Evolutionary conservation across 2,888 invertebrate genomes (phyloP).

Genomic region (Lasioglossum morio): DNA sequence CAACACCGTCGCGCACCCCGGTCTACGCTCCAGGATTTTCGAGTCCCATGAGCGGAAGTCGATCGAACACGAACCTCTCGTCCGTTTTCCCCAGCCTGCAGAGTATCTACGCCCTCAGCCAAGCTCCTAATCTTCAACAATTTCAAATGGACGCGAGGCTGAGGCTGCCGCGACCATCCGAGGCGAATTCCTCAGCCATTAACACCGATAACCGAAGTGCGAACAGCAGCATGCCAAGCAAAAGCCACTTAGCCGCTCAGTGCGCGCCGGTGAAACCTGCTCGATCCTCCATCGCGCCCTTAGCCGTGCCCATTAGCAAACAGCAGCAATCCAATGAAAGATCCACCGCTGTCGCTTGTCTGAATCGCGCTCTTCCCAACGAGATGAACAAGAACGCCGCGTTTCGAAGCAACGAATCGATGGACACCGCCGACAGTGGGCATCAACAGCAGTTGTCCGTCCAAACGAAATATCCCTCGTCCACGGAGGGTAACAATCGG

Average conservation of each 20-base stretch:
- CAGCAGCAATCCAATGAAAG: slow-evolving; percentile 62
- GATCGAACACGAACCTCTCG: slow-evolving; percentile 65
- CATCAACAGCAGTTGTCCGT: slow-evolving; percentile 41
- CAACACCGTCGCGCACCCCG: slow-evolving; percentile 71
- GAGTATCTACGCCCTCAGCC: slow-evolving; percentile 72
- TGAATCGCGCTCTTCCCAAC: slow-evolving; percentile 19
- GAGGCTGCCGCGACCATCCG: slow-evolving; percentile 55
- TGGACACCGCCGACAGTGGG: slow-evolving; percentile 37
- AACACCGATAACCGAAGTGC: slow-evolving; percentile 30
- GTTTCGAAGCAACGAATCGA: slow-evolving; percentile 48
- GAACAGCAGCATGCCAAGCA: slow-evolving; percentile 52
- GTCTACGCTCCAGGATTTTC: slow-evolving; percentile 78
- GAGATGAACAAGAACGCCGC: slow-evolving; percentile 43
- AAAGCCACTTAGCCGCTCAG: slow-evolving; percentile 78
- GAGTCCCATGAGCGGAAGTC: slow-evolving; percentile 51
- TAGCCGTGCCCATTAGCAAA: slow-evolving; percentile 78
- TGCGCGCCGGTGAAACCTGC: slow-evolving; percentile 79
- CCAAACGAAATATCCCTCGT: slow-evolving; percentile 55
- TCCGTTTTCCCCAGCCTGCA: slow-evolving; percentile 76
- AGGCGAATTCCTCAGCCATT: slow-evolving; percentile 17
- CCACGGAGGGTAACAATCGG: slow-evolving; percentile 52
- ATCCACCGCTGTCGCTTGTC: slow-evolving; percentile 1
- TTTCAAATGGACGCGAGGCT: slow-evolving; percentile 73
- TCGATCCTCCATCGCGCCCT: slow-evolving; percentile 73
- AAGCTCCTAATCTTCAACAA: slow-evolving; percentile 76